Conservation (phyloP, 1,140 invertebrate genomes). For the Drosophila littoralis region DNA sequence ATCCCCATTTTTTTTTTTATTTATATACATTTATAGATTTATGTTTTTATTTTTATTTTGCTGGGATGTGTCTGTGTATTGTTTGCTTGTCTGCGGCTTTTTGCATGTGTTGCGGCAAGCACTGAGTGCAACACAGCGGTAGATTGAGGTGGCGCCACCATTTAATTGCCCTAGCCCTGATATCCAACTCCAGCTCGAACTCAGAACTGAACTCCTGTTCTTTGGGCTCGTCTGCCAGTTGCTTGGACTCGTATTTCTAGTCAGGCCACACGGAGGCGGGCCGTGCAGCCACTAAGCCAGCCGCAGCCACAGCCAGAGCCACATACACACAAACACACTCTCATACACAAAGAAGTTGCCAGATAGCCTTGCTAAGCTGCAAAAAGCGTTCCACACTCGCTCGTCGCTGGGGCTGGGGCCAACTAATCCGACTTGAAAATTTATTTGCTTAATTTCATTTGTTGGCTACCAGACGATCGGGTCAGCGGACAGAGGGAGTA, state of each 20-base stretch:
- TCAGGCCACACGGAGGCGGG: not conserved
- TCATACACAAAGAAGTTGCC: constrained; percentile 51
- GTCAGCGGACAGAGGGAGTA: constrained; percentile 11
- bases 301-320: constrained; percentile 24
- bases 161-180: constrained; percentile 64
- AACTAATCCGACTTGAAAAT: constrained; percentile 77
- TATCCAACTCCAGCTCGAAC: constrained; percentile 54
- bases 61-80: not conserved
- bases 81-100: constrained; percentile 32
- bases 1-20: not conserved
- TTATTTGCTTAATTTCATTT: constrained; percentile 83
- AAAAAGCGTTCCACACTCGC: constrained; percentile 60
- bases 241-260: constrained; percentile 38
- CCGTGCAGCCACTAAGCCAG: constrained; percentile 41
- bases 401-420: constrained; percentile 7
- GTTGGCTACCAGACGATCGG: constrained; percentile 50
- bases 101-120: constrained; percentile 30
- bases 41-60: not conserved
- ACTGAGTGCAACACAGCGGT: constrained; percentile 6
- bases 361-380: constrained; percentile 76
- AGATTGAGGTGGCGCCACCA: constrained; percentile 53
- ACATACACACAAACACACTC: not conserved
- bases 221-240: constrained; percentile 68
- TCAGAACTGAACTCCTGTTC: constrained; percentile 7
- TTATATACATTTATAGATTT: not conserved